Evolutionary conservation across 1,140 invertebrate genomes (phyloP).

Genomic region (Leptinotarsa texana): DNA sequence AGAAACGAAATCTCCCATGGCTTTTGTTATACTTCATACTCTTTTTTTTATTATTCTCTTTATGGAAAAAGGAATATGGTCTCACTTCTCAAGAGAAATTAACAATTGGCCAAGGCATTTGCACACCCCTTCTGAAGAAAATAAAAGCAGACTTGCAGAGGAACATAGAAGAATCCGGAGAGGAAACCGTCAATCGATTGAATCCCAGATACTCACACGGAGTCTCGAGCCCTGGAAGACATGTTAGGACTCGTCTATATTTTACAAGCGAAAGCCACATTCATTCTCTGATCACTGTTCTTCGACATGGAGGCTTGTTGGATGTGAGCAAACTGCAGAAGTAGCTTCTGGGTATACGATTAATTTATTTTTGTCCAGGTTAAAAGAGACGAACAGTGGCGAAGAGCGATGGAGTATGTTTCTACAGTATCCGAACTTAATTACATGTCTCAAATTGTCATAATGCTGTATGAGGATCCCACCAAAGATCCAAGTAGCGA

Average conservation of each 20-base stretch:
- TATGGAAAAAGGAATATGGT: slow-evolving; percentile 84
- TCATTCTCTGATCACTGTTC: slow-evolving; percentile 94
- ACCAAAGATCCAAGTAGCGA: slow-evolving; percentile 90
- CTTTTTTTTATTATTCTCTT: slow-evolving; percentile 33
- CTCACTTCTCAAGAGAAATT: slow-evolving; percentile 94
- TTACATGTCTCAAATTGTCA: slow-evolving; percentile 99
- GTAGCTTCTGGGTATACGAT: background rate
- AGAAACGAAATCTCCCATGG: too few species aligned
- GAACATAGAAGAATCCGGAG: slow-evolving; percentile 84
- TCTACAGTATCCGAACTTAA: slow-evolving; percentile 97
- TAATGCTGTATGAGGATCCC: slow-evolving; percentile 99
- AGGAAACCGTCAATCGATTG: slow-evolving; percentile 91
- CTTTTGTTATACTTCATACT: slow-evolving; percentile 11
- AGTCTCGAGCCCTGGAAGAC: slow-evolving; percentile 94
- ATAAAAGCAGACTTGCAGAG: slow-evolving; percentile 93
- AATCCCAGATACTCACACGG: slow-evolving; percentile 98
- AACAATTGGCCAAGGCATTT: slow-evolving; percentile 96
- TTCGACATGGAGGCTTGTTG: slow-evolving; percentile 90
- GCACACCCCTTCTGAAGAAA: slow-evolving; percentile 94
- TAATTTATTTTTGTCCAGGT: slow-evolving; percentile 59
- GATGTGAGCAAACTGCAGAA: slow-evolving; percentile 66
- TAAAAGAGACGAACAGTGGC: slow-evolving; percentile 94
- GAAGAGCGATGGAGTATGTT: slow-evolving; percentile 96
- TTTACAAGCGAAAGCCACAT: slow-evolving; percentile 99
- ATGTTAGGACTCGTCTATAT: slow-evolving; percentile 95